These are phyloP conservation scores for Hafferia zeledoni DNA, from an alignment of 2,797 vertebrate species.

Conservation along the genomic window DNA sequence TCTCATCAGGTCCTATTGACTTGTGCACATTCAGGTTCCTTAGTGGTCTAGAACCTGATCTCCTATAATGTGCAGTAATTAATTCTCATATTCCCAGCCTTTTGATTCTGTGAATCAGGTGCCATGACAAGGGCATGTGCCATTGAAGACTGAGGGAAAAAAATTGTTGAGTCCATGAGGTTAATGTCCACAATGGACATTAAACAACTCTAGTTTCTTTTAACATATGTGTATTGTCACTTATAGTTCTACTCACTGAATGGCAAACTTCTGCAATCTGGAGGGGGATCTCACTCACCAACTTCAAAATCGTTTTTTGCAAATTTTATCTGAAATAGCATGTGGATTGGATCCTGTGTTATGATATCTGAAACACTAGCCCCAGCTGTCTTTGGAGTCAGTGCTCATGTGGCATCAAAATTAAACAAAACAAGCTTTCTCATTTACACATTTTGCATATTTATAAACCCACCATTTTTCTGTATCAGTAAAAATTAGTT, in stretches of 20 bases:
- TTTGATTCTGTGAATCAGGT: background rate
- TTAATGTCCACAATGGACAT: background rate
- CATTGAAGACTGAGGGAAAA: background rate
- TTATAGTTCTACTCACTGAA: background rate
- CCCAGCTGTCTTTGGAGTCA: slow-evolving; percentile 13
- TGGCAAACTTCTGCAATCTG: background rate
- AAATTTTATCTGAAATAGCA: background rate
- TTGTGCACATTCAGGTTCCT: background rate
- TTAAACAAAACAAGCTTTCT: background rate
- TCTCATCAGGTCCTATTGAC: background rate
- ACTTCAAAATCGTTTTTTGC: background rate
- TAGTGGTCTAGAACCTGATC: background rate
- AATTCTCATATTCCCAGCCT: background rate
- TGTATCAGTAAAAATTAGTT: background rate
- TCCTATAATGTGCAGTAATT: background rate
- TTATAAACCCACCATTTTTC: background rate
- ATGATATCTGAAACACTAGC: background rate
- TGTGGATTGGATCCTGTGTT: background rate
- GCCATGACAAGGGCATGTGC: fast-evolving
- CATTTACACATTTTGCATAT: slow-evolving; percentile 32
- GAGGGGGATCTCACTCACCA: background rate
- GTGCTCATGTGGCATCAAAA: background rate
- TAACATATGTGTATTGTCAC: background rate
- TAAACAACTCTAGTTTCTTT: background rate
- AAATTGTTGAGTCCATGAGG: background rate